Percentiles rank a stretch among this genome's conserved stretches.
Evolutionary conservation across 1,140 invertebrate species (phyloP).

Genomic region (Homarus americanus): DNA sequence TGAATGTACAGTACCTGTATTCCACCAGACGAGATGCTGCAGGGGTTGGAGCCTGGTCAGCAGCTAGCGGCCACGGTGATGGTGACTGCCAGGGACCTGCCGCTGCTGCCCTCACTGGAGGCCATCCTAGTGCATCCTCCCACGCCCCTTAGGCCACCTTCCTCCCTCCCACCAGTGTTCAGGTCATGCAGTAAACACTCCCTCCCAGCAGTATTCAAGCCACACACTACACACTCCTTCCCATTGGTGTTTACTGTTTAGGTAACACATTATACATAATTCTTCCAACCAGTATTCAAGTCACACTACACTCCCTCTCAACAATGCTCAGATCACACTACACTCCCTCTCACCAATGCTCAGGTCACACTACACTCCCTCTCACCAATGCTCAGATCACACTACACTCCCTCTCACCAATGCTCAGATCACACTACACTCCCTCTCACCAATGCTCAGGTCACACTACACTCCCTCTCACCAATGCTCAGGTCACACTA

Average conservation of each 20-base stretch:
- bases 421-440: no score
- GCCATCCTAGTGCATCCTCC: constrained; percentile 53
- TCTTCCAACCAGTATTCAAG: neutral
- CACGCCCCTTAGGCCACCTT: constrained; percentile 38
- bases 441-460: no score
- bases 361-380: no score
- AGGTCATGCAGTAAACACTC: no score
- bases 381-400: no score
- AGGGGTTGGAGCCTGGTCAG: constrained; percentile 41
- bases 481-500: no score
- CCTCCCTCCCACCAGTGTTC: constrained; percentile 47
- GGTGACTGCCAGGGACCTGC: neutral
- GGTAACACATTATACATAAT: neutral
- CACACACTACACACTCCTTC: neutral
- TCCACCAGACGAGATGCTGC: constrained; percentile 44
- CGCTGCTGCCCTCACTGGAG: constrained; percentile 35
- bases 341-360: no score
- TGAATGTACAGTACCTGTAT: neutral
- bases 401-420: no score
- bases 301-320: no score
- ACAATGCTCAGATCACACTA: no score
- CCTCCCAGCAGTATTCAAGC: neutral
- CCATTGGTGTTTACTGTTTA: neutral
- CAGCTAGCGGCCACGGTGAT: constrained; percentile 44
- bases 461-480: no score